phyloP scores from a whole-genome alignment of 2,113 vertebrate genomes.

The Nesospiza acunhae region DNA sequence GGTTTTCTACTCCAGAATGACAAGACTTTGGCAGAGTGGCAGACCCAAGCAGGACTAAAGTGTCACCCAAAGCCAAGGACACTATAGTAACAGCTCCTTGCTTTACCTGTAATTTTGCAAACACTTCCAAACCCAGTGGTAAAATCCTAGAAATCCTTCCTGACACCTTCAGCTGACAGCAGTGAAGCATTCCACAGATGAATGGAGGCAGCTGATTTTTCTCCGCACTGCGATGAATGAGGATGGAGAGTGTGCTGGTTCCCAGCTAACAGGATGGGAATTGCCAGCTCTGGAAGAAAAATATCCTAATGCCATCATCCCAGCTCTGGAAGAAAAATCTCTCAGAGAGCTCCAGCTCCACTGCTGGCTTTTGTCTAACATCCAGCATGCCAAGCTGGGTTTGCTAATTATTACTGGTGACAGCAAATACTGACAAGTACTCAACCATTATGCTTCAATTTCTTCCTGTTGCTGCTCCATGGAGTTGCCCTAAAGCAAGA shows the following conservation, averaged over 20 bases:
- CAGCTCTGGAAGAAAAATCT: not conserved
- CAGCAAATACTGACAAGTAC: not conserved
- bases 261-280: not conserved
- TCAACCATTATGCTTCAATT: not conserved
- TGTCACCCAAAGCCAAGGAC: not conserved
- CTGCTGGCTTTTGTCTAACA: not conserved
- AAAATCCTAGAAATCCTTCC: not conserved
- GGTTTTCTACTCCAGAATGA: not conserved
- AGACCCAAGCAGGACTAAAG: not conserved
- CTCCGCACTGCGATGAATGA: not conserved
- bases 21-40: not conserved
- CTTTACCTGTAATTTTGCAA: not conserved
- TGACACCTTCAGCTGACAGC: not conserved
- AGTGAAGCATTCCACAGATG: not conserved
- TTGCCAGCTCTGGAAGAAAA: not conserved
- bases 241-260: fast-evolving
- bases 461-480: not conserved
- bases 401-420: not conserved
- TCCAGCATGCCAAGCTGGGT: not conserved
- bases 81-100: not conserved
- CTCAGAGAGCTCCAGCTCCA: not conserved
- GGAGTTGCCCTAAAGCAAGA: not conserved
- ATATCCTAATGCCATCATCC: not conserved
- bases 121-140: not conserved
- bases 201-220: not conserved